phyloP scores from a whole-genome alignment of 2,113 vertebrate genomes.

The Salvator merianae region DNA sequence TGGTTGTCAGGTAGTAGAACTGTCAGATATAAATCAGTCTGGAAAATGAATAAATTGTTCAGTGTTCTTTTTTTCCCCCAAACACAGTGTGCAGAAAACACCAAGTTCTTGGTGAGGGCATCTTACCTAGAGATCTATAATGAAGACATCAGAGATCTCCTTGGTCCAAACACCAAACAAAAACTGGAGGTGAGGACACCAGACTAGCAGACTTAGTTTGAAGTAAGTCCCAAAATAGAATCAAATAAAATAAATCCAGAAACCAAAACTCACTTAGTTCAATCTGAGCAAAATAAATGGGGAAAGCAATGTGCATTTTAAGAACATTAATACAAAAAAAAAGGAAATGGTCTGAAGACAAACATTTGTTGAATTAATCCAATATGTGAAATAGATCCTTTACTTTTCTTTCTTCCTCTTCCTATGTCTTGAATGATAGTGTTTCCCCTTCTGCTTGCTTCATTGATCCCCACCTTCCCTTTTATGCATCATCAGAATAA shows the following conservation, averaged over 20 bases:
- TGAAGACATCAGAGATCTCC: slow-evolving; percentile 85
- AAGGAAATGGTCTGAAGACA: neutral
- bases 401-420: neutral
- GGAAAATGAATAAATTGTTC: neutral
- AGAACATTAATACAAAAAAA: neutral
- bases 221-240: slow-evolving; percentile 17
- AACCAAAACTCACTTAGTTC: neutral
- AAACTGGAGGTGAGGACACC: slow-evolving; percentile 83
- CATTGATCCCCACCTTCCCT: neutral
- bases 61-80: neutral
- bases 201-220: slow-evolving; percentile 20
- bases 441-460: neutral
- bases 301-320: neutral
- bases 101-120: slow-evolving; percentile 87
- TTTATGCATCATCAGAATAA: neutral
- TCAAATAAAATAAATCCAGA: neutral
- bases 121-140: slow-evolving; percentile 93
- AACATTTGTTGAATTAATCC: neutral
- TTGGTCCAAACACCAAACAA: slow-evolving; percentile 86
- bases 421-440: neutral
- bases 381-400: neutral
- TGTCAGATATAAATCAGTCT: neutral
- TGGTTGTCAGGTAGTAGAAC: neutral
- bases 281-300: neutral
- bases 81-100: slow-evolving; percentile 85